These are phyloP conservation scores for Gymnodraco acuticeps DNA, from an alignment of 2,797 vertebrate genomes.

Conservation along the genomic window DNA sequence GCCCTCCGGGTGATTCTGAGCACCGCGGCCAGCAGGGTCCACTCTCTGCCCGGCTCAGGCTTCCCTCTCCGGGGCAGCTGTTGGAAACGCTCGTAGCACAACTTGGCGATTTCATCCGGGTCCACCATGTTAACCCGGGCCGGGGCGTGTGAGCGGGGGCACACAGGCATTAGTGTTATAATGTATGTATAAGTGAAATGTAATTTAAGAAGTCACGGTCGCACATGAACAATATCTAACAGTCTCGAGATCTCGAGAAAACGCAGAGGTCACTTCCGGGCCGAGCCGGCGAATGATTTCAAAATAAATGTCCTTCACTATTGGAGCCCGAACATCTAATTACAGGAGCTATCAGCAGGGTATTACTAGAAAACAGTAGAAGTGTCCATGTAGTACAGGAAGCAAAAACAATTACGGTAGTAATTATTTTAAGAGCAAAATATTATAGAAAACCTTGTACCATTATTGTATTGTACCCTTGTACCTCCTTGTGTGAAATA, in stretches of 20 bases:
- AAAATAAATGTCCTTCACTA: slow-evolving; percentile 46
- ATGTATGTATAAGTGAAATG: too few relatives aligned
- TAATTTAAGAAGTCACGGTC: neutral
- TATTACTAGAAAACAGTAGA: neutral
- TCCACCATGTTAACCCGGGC: slow-evolving; percentile 64
- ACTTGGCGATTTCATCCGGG: slow-evolving; percentile 87
- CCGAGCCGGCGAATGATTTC: neutral
- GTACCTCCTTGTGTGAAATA: too few relatives aligned
- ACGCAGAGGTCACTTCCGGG: slow-evolving; percentile 35
- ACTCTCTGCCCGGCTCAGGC: slow-evolving; percentile 89
- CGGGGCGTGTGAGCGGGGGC: neutral
- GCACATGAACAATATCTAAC: rapidly evolving
- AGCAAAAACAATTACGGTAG: neutral
- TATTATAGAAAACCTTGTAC: too few relatives aligned
- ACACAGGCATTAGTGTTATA: neutral
- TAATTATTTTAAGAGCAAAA: neutral
- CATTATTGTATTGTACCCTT: too few relatives aligned
- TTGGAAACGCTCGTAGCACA: slow-evolving; percentile 88
- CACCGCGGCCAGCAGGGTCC: slow-evolving; percentile 92
- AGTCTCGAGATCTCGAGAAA: neutral
- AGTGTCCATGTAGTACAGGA: neutral
- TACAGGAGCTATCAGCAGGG: too few relatives aligned
- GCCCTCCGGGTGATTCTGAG: slow-evolving; percentile 73
- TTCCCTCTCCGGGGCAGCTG: slow-evolving; percentile 91
- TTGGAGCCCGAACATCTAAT: neutral